Percentiles rank a stretch among this genome's conserved stretches.
Evolutionary conservation across 2,888 invertebrate genomes (phyloP).

Genomic region (Parnassius orleans): DNA sequence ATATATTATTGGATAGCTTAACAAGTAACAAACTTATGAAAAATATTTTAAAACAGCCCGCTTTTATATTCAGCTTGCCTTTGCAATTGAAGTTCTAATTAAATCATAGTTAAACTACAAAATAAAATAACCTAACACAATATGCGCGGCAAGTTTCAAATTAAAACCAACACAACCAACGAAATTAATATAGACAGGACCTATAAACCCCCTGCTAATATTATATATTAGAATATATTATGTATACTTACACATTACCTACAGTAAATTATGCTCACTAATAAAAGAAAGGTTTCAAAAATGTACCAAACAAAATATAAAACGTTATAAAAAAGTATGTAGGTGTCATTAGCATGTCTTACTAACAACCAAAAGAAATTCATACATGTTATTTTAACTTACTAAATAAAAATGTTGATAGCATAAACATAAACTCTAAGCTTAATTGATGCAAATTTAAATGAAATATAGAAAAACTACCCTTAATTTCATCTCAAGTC

Average conservation of each 20-base stretch:
- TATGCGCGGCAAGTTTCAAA: too few relatives aligned
- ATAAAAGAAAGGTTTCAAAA: neutral
- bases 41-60: too few relatives aligned
- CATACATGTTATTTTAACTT: neutral
- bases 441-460: constrained; percentile 10
- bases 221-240: neutral
- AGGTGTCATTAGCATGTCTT: constrained; percentile 5
- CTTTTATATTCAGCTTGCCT: too few relatives aligned
- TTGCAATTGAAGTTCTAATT: neutral
- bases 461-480: constrained; percentile 2
- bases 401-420: constrained; percentile 12
- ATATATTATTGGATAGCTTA: too few relatives aligned
- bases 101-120: neutral
- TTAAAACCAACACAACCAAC: neutral
- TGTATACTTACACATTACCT: constrained; percentile 4
- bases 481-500: constrained; percentile 8
- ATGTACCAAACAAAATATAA: constrained; percentile 18
- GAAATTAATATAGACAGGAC: constrained; percentile 10
- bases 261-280: constrained; percentile 11
- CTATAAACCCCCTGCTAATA: neutral
- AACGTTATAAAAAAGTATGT: neutral
- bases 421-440: constrained; percentile 16
- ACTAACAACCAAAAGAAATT: constrained; percentile 9
- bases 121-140: neutral
- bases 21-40: too few relatives aligned